Conservation (phyloP, 1,140 invertebrate genomes). For the Diuraphis noxia region DNA sequence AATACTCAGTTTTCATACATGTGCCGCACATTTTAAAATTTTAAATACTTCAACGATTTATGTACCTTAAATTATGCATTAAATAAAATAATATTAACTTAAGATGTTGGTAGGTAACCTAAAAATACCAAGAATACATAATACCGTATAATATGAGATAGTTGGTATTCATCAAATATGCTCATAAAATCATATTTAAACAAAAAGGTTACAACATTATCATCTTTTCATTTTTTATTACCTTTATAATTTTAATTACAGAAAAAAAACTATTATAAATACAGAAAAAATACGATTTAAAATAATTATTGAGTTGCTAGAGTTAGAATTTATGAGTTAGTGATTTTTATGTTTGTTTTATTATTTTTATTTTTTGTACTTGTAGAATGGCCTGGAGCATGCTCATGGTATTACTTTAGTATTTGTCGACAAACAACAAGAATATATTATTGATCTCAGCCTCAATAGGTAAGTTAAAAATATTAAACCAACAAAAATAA, state of each 20-base stretch:
- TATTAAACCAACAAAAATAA: neutral
- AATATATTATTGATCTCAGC: constrained; percentile 73
- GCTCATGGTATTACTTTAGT: constrained; percentile 70
- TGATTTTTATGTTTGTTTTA: neutral
- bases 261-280: neutral
- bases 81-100: no score
- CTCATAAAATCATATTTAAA: neutral
- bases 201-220: neutral
- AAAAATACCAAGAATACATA: no score
- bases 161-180: no score
- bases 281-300: neutral
- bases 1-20: no score
- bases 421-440: constrained; percentile 69
- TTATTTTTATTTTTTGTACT: constrained; percentile 56
- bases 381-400: constrained; percentile 70
- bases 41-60: no score
- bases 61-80: no score
- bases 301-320: neutral
- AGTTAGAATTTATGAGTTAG: neutral
- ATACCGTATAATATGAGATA: no score
- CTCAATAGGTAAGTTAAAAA: constrained; percentile 65
- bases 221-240: neutral
- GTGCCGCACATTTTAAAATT: no score
- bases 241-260: neutral
- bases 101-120: no score